Percentiles rank a stretch among this genome's conserved stretches.
Evolutionary conservation across 2,888 invertebrate genomes (phyloP).

Genomic region (Aspidapion aeneum): DNA sequence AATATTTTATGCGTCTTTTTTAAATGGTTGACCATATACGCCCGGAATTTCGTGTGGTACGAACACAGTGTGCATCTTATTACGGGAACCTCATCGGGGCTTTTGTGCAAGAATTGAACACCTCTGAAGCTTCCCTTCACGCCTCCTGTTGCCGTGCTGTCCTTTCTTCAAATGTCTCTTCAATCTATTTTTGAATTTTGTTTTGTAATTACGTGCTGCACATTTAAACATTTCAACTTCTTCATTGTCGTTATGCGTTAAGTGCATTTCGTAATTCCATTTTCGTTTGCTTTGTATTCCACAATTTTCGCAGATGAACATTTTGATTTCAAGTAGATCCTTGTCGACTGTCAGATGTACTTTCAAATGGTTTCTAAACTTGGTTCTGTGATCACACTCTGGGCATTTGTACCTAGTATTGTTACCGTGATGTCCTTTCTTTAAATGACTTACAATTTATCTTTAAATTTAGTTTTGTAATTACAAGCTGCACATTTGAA

Average conservation of each 20-base stretch:
- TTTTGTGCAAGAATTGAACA: too few species aligned
- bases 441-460: too few species aligned
- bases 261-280: conserved; percentile 7
- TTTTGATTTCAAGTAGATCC: conserved; percentile 8
- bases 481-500: too few species aligned
- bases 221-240: conserved; percentile 23
- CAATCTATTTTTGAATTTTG: conserved; percentile 20
- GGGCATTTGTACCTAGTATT: background rate
- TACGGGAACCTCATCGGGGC: conserved; percentile 18
- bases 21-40: background rate
- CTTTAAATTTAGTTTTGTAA: too few species aligned
- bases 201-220: conserved; percentile 20
- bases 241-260: conserved; percentile 14
- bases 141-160: conserved; percentile 1
- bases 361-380: conserved; percentile 18
- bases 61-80: conserved; percentile 20
- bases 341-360: conserved; percentile 19
- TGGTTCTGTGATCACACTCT: conserved; percentile 17
- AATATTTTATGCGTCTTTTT: background rate
- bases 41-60: background rate
- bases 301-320: conserved; percentile 20
- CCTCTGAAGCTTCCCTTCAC: too few species aligned
- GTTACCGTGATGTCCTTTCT: too few species aligned
- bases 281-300: conserved; percentile 20
- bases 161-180: conserved; percentile 19